phyloP scores from a whole-genome alignment of 2,113 vertebrate genomes.

The Micronycteris hirsuta region DNA sequence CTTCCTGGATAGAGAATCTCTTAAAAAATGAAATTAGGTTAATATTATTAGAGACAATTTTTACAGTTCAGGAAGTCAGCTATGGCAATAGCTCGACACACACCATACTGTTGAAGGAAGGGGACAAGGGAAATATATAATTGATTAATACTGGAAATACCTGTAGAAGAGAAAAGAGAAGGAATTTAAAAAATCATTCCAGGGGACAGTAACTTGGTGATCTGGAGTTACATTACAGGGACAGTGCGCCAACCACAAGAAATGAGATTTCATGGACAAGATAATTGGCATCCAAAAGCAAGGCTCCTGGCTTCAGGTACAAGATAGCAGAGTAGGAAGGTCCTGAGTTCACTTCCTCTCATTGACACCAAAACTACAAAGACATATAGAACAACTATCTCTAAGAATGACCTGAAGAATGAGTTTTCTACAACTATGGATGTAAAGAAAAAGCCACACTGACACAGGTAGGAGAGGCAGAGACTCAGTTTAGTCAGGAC shows the following conservation, averaged over 20 bases:
- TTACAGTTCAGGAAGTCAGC: not conserved
- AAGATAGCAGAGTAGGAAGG: not conserved
- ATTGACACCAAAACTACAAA: not conserved
- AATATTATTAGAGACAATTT: not conserved
- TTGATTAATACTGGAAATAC: not conserved
- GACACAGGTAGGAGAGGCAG: not conserved
- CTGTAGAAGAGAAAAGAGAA: not conserved
- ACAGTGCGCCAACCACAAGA: not conserved
- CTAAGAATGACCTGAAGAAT: not conserved
- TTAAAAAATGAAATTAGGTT: conserved; percentile 12
- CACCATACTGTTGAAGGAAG: not conserved
- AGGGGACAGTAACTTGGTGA: not conserved
- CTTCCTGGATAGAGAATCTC: not conserved
- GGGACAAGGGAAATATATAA: not conserved
- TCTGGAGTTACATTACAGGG: not conserved
- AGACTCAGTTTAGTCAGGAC: not conserved
- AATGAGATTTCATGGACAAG: not conserved
- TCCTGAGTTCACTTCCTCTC: not conserved
- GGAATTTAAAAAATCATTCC: not conserved
- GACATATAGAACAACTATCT: not conserved
- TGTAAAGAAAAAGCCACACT: not conserved
- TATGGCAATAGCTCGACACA: not conserved
- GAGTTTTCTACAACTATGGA: not conserved
- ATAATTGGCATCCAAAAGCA: not conserved
- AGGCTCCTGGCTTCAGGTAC: not conserved